Percentiles rank a stretch among this genome's conserved stretches.
Conservation (phyloP, 2,113 vertebrate species). For the Heteronetta atricapilla region DNA sequence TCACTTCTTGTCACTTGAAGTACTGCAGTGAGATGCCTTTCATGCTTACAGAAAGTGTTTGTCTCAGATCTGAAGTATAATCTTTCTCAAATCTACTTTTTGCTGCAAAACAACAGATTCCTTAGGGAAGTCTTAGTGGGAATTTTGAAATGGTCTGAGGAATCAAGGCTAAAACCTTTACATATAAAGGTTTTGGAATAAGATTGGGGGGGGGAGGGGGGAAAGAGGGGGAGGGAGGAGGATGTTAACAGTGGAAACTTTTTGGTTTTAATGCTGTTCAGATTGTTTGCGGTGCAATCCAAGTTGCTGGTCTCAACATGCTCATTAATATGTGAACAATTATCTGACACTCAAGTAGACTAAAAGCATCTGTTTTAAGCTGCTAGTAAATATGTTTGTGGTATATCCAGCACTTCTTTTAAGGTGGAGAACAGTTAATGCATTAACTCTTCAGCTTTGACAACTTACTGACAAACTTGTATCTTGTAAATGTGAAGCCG, state of each 20-base stretch:
- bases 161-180: neutral
- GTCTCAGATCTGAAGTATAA: neutral
- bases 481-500: neutral
- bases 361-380: neutral
- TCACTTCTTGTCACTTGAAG: neutral
- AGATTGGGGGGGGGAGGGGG: too few relatives aligned
- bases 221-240: too few relatives aligned
- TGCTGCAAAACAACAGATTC: neutral
- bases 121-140: neutral
- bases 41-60: neutral
- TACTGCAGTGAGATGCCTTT: neutral
- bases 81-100: neutral
- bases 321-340: neutral
- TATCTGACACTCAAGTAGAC: neutral
- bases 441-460: neutral
- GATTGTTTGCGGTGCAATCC: neutral
- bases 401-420: neutral
- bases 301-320: neutral
- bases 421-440: neutral
- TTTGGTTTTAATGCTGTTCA: neutral
- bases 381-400: neutral
- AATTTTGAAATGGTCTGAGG: neutral
- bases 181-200: neutral
- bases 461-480: neutral
- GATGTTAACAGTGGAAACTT: neutral